A percentile compares a stretch with the other conserved stretches of the same genome.
Evolutionary conservation across 1,140 invertebrate species (phyloP).

Genomic region (Vanessa atalanta): DNA sequence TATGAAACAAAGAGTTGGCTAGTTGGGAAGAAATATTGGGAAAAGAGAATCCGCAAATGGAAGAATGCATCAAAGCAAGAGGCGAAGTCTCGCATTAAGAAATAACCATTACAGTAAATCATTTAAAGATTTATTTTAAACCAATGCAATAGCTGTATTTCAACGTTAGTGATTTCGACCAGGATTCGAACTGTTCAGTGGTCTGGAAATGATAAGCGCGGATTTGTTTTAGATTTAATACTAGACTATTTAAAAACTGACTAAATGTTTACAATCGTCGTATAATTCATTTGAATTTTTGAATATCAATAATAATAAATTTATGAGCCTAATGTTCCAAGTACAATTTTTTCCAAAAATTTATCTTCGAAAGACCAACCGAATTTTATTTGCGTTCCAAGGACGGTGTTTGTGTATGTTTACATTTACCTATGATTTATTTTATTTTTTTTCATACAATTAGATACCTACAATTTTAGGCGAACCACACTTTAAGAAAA

Average conservation of each 20-base stretch:
- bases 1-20: neutral
- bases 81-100: neutral
- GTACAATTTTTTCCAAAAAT: no score
- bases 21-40: neutral
- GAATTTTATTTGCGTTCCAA: no score
- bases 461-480: no score
- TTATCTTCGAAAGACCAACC: no score
- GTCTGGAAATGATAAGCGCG: slow-evolving; percentile 25
- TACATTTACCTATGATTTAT: no score
- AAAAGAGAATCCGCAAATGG: neutral
- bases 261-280: neutral
- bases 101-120: slow-evolving; percentile 5
- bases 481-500: no score
- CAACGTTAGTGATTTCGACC: slow-evolving; percentile 14
- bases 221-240: slow-evolving; percentile 8
- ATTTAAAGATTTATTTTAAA: slow-evolving; percentile 18
- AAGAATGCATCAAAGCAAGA: slow-evolving; percentile 4
- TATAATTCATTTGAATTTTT: no score
- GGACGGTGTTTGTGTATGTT: no score
- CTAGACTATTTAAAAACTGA: neutral
- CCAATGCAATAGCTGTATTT: slow-evolving; percentile 10
- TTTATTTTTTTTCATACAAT: no score
- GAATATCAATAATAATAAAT: no score
- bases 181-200: slow-evolving; percentile 21
- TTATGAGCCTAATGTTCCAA: no score